These are phyloP conservation scores for Oreochromis aureus DNA, from an alignment of 2,113 vertebrate species.

Conservation along the genomic window DNA sequence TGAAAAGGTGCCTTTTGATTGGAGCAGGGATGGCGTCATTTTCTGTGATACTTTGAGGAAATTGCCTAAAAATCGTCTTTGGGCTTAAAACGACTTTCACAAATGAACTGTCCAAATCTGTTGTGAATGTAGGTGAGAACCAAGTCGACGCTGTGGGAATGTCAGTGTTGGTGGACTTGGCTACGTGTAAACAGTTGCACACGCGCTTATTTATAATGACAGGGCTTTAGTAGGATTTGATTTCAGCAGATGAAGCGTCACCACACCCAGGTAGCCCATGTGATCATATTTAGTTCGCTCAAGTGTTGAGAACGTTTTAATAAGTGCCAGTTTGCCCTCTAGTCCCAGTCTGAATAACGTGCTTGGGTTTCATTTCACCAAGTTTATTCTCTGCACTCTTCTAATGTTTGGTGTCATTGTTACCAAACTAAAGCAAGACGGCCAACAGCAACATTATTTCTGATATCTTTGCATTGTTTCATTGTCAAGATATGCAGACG, in stretches of 20 bases:
- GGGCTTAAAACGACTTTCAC: not conserved
- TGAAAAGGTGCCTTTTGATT: not conserved
- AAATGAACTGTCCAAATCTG: not conserved
- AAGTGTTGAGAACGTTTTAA: not conserved
- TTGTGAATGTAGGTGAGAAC: not conserved
- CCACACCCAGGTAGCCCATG: slow-evolving; percentile 16
- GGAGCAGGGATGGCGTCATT: not conserved
- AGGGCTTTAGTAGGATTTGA: slow-evolving; percentile 8
- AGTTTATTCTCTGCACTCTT: not conserved
- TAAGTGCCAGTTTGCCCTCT: slow-evolving; percentile 28
- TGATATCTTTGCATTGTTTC: slow-evolving; percentile 29
- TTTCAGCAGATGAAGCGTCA: slow-evolving; percentile 4
- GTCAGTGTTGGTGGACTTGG: not conserved
- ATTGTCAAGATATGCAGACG: slow-evolving; percentile 24
- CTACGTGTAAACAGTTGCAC: slow-evolving; percentile 18
- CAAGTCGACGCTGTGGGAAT: not conserved
- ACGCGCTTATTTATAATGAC: not conserved
- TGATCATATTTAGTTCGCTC: slow-evolving; percentile 42
- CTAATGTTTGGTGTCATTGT: not conserved
- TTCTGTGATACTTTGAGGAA: not conserved
- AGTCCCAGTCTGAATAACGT: not conserved
- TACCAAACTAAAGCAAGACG: not conserved
- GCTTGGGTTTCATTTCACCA: slow-evolving; percentile 32
- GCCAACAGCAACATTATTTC: slow-evolving; percentile 8
- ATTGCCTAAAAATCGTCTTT: not conserved